Evolutionary conservation across 1,140 invertebrate species (phyloP).

Genomic region (Zeugodacus cucurbitae): DNA sequence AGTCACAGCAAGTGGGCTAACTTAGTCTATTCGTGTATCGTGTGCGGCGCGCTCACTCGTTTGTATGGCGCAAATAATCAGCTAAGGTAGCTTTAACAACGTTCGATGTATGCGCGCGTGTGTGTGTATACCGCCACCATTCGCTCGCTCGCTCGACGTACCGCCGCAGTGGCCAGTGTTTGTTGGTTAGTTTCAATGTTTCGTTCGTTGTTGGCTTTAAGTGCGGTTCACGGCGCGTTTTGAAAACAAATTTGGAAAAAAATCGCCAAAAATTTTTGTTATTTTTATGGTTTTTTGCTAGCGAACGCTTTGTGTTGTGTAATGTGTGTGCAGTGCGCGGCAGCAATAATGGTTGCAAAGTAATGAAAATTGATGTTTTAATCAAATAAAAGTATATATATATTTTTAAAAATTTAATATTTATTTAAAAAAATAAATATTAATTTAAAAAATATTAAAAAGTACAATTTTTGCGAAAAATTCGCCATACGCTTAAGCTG

Average conservation of each 20-base stretch:
- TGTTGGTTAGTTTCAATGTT: not conserved
- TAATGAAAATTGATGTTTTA: not conserved
- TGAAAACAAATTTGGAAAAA: not conserved
- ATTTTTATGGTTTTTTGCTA: not conserved
- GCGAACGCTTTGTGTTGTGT: not conserved
- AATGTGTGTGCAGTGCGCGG: not conserved
- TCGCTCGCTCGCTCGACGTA: not conserved
- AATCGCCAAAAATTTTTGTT: not conserved
- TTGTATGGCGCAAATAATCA: not conserved
- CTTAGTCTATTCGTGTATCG: slow-evolving; percentile 42
- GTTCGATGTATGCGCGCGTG: slow-evolving; percentile 2
- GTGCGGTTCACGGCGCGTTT: not conserved
- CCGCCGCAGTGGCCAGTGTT: not conserved
- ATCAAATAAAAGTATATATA: not conserved
- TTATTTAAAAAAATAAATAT: not conserved
- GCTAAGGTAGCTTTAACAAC: not conserved
- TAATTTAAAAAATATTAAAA: not conserved
- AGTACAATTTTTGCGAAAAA: not conserved
- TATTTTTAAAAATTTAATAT: not conserved
- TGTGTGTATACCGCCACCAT: not conserved
- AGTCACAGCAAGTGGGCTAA: slow-evolving; percentile 35
- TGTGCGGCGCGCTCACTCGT: slow-evolving; percentile 10
- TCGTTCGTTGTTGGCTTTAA: not conserved
- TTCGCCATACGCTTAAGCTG: not conserved
- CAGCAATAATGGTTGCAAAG: not conserved